Evolutionary conservation across 2,113 vertebrate species (phyloP).

Genomic region (Taurulus bubalis): DNA sequence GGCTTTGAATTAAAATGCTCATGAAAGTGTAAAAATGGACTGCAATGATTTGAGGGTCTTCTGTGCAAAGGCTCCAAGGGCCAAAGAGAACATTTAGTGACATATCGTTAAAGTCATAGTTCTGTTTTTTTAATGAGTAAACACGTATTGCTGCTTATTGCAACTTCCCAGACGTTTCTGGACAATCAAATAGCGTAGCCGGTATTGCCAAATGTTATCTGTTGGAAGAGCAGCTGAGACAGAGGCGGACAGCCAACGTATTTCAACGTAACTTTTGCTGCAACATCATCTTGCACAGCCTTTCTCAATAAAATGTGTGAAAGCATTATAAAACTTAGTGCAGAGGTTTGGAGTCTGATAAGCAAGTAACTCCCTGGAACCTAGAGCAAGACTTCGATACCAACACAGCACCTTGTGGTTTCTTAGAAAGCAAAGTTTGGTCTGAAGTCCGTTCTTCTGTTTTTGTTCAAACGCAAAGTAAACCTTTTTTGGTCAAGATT

Average conservation of each 20-base stretch:
- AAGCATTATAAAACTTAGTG: not conserved
- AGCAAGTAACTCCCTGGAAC: not conserved
- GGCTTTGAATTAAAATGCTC: constrained; percentile 45
- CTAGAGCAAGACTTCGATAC: not conserved
- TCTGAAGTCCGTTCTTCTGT: not conserved
- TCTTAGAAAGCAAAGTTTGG: not conserved
- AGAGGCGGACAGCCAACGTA: not conserved
- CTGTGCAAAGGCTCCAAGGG: not conserved
- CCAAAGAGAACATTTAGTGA: not conserved
- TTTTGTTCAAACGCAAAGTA: not conserved
- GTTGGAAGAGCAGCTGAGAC: not conserved
- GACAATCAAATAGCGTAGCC: not conserved
- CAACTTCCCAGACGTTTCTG: not conserved
- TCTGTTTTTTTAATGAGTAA: not conserved
- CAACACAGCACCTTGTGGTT: not conserved
- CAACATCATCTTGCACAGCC: not conserved
- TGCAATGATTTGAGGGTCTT: not conserved
- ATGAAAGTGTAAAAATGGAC: constrained; percentile 17
- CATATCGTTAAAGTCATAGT: not conserved
- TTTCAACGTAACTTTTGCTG: not conserved
- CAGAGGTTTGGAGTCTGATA: not conserved
- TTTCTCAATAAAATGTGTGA: not conserved
- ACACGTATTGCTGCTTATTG: not conserved
- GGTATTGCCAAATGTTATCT: not conserved
- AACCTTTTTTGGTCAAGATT: not conserved